Conservation (phyloP, 2,113 vertebrate genomes). For the Ciconia stormi region DNA sequence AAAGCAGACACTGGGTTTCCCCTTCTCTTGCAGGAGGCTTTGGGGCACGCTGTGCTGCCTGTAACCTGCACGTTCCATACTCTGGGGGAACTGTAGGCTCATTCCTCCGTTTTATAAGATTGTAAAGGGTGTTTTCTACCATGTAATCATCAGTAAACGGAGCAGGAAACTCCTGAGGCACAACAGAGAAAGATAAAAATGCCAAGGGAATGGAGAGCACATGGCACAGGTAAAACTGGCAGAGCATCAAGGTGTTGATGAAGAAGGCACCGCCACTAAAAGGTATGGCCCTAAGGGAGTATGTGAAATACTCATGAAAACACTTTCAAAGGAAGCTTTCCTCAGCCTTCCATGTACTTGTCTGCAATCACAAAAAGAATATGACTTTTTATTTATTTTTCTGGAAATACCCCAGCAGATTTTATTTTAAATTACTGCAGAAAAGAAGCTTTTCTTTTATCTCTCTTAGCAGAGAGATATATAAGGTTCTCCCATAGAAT, state of each 20-base stretch:
- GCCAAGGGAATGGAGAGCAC: neutral
- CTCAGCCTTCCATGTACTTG: neutral
- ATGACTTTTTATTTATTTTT: neutral
- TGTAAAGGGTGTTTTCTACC: neutral
- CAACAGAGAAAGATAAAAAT: constrained; percentile 12
- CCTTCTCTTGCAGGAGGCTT: neutral
- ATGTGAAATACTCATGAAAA: neutral
- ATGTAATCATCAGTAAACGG: neutral
- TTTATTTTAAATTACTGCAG: neutral
- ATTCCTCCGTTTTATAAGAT: neutral
- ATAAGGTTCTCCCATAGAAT: neutral
- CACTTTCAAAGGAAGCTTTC: neutral
- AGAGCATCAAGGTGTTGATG: constrained; percentile 9
- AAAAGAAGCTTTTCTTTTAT: neutral
- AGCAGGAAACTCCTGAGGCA: constrained; percentile 37
- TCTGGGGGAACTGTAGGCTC: neutral
- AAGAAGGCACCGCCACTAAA: neutral
- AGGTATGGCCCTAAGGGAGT: constrained; percentile 14
- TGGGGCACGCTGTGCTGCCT: neutral
- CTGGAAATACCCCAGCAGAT: neutral
- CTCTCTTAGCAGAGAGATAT: neutral
- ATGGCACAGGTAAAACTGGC: constrained; percentile 17
- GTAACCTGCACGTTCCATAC: neutral
- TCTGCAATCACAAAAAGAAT: neutral
- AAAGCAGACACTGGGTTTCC: neutral